These are phyloP conservation scores for Herpetotheres cachinnans DNA, from an alignment of 2,113 vertebrate genomes.

Conservation along the genomic window DNA sequence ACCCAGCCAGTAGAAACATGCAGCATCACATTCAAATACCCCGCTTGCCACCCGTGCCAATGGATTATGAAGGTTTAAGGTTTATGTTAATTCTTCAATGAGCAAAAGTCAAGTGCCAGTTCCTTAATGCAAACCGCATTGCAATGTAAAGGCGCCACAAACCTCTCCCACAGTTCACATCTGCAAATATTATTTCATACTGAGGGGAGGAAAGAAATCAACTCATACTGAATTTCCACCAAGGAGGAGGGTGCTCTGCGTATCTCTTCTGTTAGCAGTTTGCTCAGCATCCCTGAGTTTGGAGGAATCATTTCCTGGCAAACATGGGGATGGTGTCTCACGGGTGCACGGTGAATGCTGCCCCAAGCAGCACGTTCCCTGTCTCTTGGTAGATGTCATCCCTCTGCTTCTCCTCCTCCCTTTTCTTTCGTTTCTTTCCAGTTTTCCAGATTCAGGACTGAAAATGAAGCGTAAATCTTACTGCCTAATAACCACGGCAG, in stretches of 20 bases:
- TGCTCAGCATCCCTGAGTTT: neutral
- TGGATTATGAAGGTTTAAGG: neutral
- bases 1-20: neutral
- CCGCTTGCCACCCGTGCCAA: neutral
- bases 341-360: neutral
- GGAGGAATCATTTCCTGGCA: neutral
- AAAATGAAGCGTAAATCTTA: constrained; percentile 86
- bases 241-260: constrained; percentile 41
- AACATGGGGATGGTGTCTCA: neutral
- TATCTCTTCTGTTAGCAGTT: neutral
- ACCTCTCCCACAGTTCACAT: constrained; percentile 46
- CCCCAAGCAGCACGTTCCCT: neutral
- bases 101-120: constrained; percentile 33
- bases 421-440: neutral
- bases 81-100: neutral
- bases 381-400: constrained; percentile 14
- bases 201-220: neutral
- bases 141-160: neutral
- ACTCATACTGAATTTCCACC: constrained; percentile 14
- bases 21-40: neutral
- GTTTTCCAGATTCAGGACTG: constrained; percentile 71
- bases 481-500: constrained; percentile 82
- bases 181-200: constrained; percentile 68
- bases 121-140: constrained; percentile 30
- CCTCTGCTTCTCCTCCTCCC: neutral